These are phyloP conservation scores for Zosterops hypoxanthus DNA, from an alignment of 2,113 vertebrate genomes.

Conservation along the genomic window DNA sequence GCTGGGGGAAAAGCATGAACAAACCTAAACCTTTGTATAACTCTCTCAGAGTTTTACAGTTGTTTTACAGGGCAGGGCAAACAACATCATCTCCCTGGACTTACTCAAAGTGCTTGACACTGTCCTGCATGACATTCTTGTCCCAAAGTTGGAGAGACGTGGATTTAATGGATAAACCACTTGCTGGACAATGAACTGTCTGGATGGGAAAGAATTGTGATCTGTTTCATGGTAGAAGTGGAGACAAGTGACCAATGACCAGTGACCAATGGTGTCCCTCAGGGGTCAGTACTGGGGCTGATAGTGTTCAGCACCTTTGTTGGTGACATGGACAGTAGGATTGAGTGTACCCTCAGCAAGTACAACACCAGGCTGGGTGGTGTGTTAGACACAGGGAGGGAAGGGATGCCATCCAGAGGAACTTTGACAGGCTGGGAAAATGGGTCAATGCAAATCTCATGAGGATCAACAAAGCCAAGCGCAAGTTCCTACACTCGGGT, in stretches of 20 bases:
- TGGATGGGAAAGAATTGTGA: not conserved
- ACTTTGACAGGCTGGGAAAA: not conserved
- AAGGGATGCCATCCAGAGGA: not conserved
- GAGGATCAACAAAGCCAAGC: not conserved
- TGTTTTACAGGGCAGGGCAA: not conserved
- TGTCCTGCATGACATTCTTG: not conserved
- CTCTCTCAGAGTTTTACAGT: not conserved
- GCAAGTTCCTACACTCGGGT: fast-evolving
- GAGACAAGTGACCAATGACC: not conserved
- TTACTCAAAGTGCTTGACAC: not conserved
- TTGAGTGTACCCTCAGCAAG: not conserved
- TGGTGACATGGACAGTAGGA: not conserved
- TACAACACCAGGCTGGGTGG: not conserved
- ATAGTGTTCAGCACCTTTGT: not conserved
- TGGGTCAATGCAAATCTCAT: not conserved
- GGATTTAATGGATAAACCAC: not conserved
- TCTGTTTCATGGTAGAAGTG: too few species aligned
- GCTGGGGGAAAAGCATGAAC: not conserved
- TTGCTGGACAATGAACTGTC: not conserved
- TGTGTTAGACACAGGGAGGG: not conserved
- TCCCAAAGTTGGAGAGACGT: not conserved
- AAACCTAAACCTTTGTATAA: not conserved
- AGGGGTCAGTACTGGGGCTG: not conserved
- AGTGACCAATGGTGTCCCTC: not conserved
- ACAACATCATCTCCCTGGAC: fast-evolving